Conservation (phyloP, 2,113 vertebrate species). For the Cyanoramphus novaezelandiae region DNA sequence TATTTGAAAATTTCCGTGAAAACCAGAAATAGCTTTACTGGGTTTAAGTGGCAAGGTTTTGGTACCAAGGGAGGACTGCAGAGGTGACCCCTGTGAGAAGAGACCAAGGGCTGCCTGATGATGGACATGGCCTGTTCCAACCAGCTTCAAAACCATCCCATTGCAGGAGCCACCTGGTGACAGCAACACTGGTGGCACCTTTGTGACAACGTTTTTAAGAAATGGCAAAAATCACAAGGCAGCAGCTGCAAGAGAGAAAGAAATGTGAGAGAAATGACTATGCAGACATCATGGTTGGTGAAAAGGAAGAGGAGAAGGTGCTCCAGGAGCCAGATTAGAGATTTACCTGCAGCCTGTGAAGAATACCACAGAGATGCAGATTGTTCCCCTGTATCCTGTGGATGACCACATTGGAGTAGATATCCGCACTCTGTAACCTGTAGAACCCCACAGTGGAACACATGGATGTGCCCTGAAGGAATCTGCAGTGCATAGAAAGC, state of each 20-base stretch:
- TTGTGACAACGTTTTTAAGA: neutral
- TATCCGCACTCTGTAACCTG: neutral
- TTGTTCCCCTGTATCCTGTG: neutral
- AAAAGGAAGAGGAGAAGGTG: fast-evolving
- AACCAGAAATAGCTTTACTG: neutral
- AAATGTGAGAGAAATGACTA: neutral
- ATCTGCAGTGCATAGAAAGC: neutral
- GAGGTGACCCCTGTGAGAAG: neutral
- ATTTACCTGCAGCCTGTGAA: neutral
- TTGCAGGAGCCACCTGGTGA: neutral
- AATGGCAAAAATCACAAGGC: neutral
- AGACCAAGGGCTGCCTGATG: fast-evolving
- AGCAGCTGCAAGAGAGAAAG: neutral
- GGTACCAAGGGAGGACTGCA: fast-evolving
- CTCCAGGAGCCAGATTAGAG: fast-evolving
- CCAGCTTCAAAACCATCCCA: neutral
- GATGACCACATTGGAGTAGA: neutral
- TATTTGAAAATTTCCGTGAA: neutral
- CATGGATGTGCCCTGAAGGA: neutral
- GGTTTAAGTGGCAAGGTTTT: neutral
- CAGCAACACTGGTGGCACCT: fast-evolving
- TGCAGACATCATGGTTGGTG: neutral
- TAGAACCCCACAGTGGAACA: fast-evolving
- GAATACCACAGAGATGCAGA: neutral
- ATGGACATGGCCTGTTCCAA: neutral